Conservation (phyloP, 2,888 invertebrate species). For the Pomacea canaliculata region DNA sequence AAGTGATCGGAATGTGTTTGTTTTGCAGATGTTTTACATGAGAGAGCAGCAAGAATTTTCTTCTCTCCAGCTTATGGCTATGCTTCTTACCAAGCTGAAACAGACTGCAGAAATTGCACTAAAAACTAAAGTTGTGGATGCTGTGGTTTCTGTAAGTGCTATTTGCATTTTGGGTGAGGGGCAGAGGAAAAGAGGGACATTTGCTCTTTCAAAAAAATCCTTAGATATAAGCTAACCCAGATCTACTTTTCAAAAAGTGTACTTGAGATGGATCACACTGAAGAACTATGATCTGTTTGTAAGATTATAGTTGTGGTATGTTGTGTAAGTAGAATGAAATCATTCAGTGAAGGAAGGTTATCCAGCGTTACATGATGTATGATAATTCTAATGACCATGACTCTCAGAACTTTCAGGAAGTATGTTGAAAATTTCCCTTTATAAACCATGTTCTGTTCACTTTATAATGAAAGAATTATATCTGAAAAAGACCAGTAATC, state of each 20-base stretch:
- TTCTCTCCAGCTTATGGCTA: slow-evolving; percentile 95
- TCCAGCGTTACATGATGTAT: too few species aligned
- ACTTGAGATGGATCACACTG: too few species aligned
- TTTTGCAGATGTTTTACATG: slow-evolving; percentile 81
- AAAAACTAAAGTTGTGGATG: slow-evolving; percentile 84
- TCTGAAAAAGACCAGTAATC: too few species aligned
- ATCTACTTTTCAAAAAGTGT: background rate
- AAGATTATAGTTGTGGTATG: too few species aligned
- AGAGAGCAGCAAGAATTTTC: slow-evolving; percentile 79
- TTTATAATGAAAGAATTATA: too few species aligned
- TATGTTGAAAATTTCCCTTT: too few species aligned
- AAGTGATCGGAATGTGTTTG: background rate
- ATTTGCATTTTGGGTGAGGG: background rate
- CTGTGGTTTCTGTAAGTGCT: slow-evolving; percentile 71
- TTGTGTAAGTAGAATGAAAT: too few species aligned
- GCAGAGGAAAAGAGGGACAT: background rate
- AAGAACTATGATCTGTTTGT: too few species aligned
- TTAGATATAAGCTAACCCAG: background rate
- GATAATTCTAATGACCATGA: too few species aligned
- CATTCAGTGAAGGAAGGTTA: too few species aligned
- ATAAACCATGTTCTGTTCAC: too few species aligned
- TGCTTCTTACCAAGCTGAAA: slow-evolving; percentile 96
- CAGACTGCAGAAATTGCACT: slow-evolving; percentile 88
- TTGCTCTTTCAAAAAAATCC: background rate
- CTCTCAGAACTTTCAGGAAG: too few species aligned